These are phyloP conservation scores for Epinephelus lanceolatus DNA, from an alignment of 2,113 vertebrate genomes.

Conservation along the genomic window DNA sequence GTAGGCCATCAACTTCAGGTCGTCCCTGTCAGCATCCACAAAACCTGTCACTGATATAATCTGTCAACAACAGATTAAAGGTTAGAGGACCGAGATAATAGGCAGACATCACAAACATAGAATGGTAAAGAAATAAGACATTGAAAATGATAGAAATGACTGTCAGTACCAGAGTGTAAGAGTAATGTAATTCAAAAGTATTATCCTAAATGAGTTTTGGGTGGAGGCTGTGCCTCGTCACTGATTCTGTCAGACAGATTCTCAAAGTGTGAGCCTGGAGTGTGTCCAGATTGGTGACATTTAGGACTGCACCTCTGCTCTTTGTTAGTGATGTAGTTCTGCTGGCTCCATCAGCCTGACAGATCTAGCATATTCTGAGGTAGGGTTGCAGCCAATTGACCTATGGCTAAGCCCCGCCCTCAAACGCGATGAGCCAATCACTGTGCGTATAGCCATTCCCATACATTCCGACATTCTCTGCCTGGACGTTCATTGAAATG, in stretches of 20 bases:
- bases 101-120: background rate
- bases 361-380: background rate
- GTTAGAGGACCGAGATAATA: background rate
- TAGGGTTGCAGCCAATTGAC: background rate
- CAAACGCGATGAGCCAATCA: no score
- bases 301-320: background rate
- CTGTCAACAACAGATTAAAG: constrained; percentile 72
- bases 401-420: no score
- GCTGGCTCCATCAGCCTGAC: background rate
- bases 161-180: background rate
- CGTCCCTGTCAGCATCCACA: constrained; percentile 94
- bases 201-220: background rate
- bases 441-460: no score
- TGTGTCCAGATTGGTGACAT: background rate
- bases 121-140: background rate
- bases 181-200: no score
- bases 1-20: constrained; percentile 97
- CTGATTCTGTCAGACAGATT: background rate
- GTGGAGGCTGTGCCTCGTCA: background rate
- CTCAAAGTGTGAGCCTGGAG: background rate
- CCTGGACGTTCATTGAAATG: no score
- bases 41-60: constrained; percentile 98
- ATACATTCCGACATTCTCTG: no score
- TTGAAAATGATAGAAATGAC: no score
- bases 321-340: background rate